These are phyloP conservation scores for Dynastes tityus DNA, from an alignment of 2,888 invertebrate species.

Conservation along the genomic window DNA sequence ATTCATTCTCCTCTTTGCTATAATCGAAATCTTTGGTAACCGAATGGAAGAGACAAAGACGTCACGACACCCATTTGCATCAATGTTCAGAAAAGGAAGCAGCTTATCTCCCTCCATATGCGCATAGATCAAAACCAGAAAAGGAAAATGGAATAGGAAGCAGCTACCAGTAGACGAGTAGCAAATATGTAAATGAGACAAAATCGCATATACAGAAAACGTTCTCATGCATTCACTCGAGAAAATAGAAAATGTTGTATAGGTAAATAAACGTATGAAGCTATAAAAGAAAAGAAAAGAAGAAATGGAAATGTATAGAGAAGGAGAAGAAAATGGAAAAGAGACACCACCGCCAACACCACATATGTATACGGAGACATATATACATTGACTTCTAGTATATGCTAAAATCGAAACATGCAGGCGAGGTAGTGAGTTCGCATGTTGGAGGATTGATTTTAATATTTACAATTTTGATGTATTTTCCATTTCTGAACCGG, in stretches of 20 bases:
- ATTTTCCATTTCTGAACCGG: constrained; percentile 31
- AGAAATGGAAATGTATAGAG: neutral
- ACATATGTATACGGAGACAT: neutral
- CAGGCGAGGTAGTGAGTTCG: constrained; percentile 3
- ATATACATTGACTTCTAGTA: neutral
- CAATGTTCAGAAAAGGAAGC: too few relatives aligned
- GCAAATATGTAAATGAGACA: neutral
- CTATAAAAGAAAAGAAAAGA: neutral
- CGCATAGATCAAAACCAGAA: constrained; percentile 2
- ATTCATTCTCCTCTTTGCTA: too few relatives aligned
- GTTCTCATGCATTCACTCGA: neutral
- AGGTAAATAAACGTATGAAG: neutral
- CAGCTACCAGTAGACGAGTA: neutral
- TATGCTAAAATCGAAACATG: neutral
- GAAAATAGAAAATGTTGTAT: neutral
- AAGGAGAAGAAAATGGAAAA: neutral
- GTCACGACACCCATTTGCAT: too few relatives aligned
- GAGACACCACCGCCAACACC: neutral
- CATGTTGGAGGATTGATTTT: constrained; percentile 49
- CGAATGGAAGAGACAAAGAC: constrained; percentile 15
- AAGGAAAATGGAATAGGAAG: neutral
- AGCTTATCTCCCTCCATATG: neutral
- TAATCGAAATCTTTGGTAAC: neutral
- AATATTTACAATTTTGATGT: constrained; percentile 51
- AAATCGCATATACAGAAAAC: constrained; percentile 7